A percentile compares a stretch with the other conserved stretches of the same genome.
These are phyloP conservation scores for Apoderus coryli DNA, from an alignment of 2,888 invertebrate species.

Conservation along the genomic window DNA sequence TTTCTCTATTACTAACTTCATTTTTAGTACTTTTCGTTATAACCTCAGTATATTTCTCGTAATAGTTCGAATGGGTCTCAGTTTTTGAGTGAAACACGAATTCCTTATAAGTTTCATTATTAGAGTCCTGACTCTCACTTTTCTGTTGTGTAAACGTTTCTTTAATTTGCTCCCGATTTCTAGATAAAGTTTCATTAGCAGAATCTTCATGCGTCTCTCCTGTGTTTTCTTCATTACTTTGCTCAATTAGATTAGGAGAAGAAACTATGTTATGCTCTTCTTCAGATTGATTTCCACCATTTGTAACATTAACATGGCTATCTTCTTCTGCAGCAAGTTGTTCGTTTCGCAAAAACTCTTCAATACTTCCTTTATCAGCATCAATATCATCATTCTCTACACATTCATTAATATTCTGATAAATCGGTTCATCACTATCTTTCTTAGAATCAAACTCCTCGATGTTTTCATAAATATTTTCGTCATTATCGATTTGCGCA, in stretches of 20 bases:
- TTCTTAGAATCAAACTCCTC: constrained; percentile 11
- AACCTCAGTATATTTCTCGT: constrained; percentile 21
- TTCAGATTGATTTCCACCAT: constrained; percentile 6
- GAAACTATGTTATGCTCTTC: constrained; percentile 11
- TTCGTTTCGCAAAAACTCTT: constrained; percentile 7
- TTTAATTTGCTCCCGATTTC: constrained; percentile 4
- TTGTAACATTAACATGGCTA: background rate
- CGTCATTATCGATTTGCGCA: constrained; percentile 22
- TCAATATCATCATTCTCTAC: constrained; percentile 11
- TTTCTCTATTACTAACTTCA: constrained; percentile 19
- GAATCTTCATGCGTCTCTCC: background rate
- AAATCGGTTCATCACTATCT: constrained; percentile 12
- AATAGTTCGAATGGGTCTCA: constrained; percentile 20
- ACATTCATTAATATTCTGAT: constrained; percentile 22
- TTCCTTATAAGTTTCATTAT: constrained; percentile 19
- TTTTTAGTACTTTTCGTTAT: constrained; percentile 18
- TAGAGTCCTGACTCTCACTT: constrained; percentile 6
- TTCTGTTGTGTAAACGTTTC: background rate
- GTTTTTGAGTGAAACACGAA: constrained; percentile 21
- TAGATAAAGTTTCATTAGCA: background rate
- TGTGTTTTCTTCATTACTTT: constrained; percentile 1
- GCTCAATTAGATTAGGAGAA: too few relatives aligned
- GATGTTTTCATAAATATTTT: constrained; percentile 22
- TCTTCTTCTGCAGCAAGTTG: constrained; percentile 3
- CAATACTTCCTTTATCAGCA: constrained; percentile 1